Base-by-base conservation (phyloP, 2,113 vertebrate species). In the Vimba vimba region DNA sequence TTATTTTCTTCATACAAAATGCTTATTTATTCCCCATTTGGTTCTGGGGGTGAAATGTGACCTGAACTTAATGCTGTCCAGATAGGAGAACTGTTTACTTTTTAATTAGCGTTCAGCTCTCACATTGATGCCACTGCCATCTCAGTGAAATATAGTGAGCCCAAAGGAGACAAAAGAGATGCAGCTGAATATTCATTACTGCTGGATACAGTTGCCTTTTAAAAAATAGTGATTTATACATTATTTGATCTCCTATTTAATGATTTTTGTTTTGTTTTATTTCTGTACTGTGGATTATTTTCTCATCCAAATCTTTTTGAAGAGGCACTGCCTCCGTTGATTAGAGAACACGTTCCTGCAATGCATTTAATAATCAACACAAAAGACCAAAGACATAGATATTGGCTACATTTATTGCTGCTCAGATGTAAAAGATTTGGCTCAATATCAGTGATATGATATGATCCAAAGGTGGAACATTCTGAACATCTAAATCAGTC, bases 401-500 rank as follows among this genome's bases (percentile, higher is more conserved):
- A 19, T 45, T 80, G 59, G 59, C 39, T 19, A 45, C n/a, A 62
- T 15, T 45, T 27, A 43, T 45, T 13, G 43, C 15, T 43, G 78
- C 57, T 62, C n/a, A 73, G 39, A 73, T 73, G 1, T 6, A 12
- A n/a, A 11, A 79, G 17, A 62, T 45, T 19, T 62, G 78, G 57
- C 78, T 62, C 30, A 36, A 8, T 60, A 25, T 79, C 36, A 79
- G 11, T 17, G 23, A 25, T 62, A 39, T 23, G 76, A 79, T 43
- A 15, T 52, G 50, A 52, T n/a, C 55, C 33, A 62, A 79, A 80
- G 0, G 1, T 64, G 39, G n/a, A 80, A 64, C 9, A 47, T 64
- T 9, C 59, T 80, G 59, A 80, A 21, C 21, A 80, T 64, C 79
- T 47, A 27, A 64, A 80, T 80, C 79, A 47, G 45, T 21, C 64